A percentile compares a stretch with the other conserved stretches of the same genome.
Conservation (phyloP, 1,140 invertebrate species). For the Drosophila obscura region DNA sequence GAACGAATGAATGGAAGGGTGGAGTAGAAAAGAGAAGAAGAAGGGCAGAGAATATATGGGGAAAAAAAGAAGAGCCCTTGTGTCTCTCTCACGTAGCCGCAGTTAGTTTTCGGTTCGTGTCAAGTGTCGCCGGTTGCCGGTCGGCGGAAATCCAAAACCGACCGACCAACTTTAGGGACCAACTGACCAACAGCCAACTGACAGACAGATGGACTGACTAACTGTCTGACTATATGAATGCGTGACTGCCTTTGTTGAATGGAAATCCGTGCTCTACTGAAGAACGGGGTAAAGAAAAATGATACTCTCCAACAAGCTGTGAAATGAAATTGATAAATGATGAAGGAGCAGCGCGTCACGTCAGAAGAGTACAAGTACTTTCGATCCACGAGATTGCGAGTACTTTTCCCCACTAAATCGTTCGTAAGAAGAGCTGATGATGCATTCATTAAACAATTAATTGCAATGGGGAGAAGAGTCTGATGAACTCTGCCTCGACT, state of each 20-base stretch:
- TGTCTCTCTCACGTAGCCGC: constrained; percentile 37
- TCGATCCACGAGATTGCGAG: constrained; percentile 6
- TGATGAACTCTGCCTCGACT: constrained; percentile 45
- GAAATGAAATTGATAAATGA: constrained; percentile 74
- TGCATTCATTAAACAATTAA: constrained; percentile 63
- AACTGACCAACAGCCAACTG: constrained; percentile 23
- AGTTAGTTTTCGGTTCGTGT: constrained; percentile 70
- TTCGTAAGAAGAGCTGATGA: constrained; percentile 24
- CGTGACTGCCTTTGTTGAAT: constrained; percentile 24
- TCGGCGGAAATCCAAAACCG: constrained; percentile 68
- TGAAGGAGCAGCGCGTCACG: constrained; percentile 14
- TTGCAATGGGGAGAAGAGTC: constrained; percentile 38
- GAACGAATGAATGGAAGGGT: constrained; percentile 24
- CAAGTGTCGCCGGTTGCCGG: constrained; percentile 62
- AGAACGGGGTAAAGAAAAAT: constrained; percentile 61
- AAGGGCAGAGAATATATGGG: no score
- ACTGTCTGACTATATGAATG: constrained; percentile 19
- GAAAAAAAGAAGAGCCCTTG: constrained; percentile 11
- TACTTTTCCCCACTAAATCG: constrained; percentile 10
- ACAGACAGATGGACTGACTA: constrained; percentile 17
- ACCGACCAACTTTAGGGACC: constrained; percentile 33
- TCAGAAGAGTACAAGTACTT: constrained; percentile 15
- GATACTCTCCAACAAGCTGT: constrained; percentile 47
- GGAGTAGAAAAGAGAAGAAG: background rate
- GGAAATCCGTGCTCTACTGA: constrained; percentile 52